A percentile compares a stretch with the other conserved stretches of the same genome.
Conservation (phyloP, 2,113 vertebrate genomes). For the Macquaria australasica region DNA sequence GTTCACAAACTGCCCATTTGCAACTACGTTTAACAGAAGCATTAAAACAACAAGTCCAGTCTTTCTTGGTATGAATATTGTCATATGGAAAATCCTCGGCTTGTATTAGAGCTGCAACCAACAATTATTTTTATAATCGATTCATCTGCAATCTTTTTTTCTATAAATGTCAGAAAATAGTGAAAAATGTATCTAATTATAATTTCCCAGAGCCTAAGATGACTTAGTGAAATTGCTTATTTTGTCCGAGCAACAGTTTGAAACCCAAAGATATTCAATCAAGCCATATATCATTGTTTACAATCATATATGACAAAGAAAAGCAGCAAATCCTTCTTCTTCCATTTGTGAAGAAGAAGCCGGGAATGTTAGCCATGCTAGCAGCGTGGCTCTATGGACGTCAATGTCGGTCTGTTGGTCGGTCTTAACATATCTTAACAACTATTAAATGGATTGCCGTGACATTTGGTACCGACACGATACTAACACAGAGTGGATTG, state of each 20-base stretch:
- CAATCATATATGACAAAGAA: neutral
- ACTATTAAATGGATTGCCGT: neutral
- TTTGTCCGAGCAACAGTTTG: neutral
- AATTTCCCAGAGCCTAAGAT: neutral
- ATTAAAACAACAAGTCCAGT: neutral
- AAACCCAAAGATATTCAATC: neutral
- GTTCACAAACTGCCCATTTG: slow-evolving; percentile 22
- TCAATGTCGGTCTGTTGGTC: neutral
- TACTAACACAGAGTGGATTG: too few relatives aligned
- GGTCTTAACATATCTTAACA: neutral
- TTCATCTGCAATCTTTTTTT: neutral
- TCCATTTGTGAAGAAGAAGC: neutral
- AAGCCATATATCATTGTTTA: too few relatives aligned
- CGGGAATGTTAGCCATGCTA: neutral
- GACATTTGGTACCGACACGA: too few relatives aligned
- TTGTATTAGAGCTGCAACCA: neutral
- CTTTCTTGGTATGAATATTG: neutral
- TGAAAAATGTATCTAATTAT: neutral
- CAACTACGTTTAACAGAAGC: neutral
- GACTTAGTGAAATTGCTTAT: neutral
- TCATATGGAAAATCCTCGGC: neutral
- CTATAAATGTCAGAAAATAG: neutral
- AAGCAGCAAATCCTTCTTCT: neutral
- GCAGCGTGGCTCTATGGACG: too few relatives aligned
- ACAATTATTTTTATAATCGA: neutral